Conservation (phyloP, 1,140 invertebrate species). For the Sipha flava region DNA sequence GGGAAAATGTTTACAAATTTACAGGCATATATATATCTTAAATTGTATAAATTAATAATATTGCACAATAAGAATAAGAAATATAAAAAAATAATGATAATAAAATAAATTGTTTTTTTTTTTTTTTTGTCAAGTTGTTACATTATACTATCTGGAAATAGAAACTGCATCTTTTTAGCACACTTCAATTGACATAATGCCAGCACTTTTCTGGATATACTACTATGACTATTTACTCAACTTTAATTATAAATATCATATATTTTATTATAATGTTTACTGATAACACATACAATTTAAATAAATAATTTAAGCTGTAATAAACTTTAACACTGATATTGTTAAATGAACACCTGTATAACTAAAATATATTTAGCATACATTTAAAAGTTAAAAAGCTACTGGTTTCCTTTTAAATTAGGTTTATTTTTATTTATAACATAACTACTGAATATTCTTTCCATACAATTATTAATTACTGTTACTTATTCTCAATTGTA, state of each 20-base stretch:
- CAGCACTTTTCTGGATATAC: not conserved
- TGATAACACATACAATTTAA: no score
- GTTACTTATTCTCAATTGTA: not conserved
- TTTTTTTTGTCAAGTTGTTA: constrained; percentile 16
- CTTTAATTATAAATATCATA: not conserved
- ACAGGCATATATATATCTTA: no score
- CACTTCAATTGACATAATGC: not conserved
- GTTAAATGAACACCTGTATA: not conserved
- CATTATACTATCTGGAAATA: constrained; percentile 27
- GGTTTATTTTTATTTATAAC: not conserved
- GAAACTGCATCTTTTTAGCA: constrained; percentile 26
- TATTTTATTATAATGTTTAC: not conserved
- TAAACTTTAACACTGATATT: no score
- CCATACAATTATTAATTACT: not conserved
- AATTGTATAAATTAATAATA: no score
- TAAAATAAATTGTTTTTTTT: not conserved
- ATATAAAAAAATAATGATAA: not conserved
- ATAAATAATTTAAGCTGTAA: no score
- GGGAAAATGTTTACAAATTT: no score
- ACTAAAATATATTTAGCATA: not conserved
- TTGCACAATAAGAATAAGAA: no score
- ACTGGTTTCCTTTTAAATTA: no score
- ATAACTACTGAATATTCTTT: no score
- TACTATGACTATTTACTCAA: not conserved
- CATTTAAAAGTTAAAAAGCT: not conserved